phyloP scores from a whole-genome alignment of 2,113 vertebrate genomes.

The Oreotrochilus melanogaster region DNA sequence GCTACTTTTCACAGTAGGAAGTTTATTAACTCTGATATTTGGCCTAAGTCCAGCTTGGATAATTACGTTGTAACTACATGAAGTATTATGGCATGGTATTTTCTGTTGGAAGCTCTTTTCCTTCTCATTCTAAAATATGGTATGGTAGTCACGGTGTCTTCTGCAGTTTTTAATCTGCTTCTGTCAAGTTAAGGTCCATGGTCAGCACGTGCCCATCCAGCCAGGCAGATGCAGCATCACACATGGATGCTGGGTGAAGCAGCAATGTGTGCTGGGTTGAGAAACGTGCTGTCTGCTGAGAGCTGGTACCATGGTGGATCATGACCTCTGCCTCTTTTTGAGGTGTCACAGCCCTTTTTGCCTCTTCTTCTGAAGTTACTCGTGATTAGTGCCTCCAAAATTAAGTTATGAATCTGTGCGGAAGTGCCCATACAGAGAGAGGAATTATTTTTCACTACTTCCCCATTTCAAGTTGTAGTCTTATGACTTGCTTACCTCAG shows the following conservation, averaged over 20 bases:
- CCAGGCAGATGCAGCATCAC: background rate
- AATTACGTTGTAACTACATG: background rate
- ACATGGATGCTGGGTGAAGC: accelerated
- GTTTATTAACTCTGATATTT: background rate
- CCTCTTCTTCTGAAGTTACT: background rate
- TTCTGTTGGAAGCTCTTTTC: background rate
- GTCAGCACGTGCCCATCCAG: background rate
- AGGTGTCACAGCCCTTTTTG: background rate
- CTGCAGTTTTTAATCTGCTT: background rate
- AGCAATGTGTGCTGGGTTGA: background rate
- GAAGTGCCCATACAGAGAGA: background rate
- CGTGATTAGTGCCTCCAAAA: background rate
- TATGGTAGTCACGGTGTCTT: background rate
- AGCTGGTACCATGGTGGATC: background rate
- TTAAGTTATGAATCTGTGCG: background rate
- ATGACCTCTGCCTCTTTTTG: background rate
- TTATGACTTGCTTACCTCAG: background rate
- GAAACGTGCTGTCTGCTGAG: background rate
- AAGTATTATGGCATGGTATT: background rate
- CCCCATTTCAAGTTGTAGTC: slow-evolving; percentile 8
- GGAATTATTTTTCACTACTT: background rate
- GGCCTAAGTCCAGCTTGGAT: background rate
- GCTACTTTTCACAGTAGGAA: background rate
- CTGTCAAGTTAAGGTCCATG: background rate
- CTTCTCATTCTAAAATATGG: background rate